phyloP scores from a whole-genome alignment of 1,140 invertebrate species.

The Pseudomyrmex pallidus region DNA sequence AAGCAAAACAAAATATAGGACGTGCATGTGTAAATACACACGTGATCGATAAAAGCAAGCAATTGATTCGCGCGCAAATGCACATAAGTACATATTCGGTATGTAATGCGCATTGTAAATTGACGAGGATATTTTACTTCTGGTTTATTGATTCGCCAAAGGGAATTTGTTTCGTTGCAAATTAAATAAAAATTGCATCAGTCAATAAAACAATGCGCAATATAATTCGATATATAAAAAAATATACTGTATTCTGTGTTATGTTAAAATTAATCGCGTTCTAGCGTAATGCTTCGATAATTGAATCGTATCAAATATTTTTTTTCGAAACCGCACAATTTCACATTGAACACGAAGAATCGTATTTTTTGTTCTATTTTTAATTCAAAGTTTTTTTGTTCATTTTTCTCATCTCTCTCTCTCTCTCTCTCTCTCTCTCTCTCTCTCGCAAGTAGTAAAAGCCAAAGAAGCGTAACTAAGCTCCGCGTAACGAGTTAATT shows the following conservation, averaged over 20 bases:
- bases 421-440: too few species aligned
- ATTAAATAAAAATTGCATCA: slow-evolving; percentile 46
- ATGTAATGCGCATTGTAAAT: slow-evolving; percentile 33
- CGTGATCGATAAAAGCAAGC: slow-evolving; percentile 14
- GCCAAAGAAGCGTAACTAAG: slow-evolving; percentile 49
- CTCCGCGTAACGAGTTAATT: slow-evolving; percentile 56
- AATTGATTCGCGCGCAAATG: slow-evolving; percentile 3
- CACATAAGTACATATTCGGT: background rate
- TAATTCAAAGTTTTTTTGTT: slow-evolving; percentile 11
- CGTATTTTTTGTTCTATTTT: slow-evolving; percentile 20
- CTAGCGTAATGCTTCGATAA: slow-evolving; percentile 4
- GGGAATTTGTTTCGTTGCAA: slow-evolving; percentile 33
- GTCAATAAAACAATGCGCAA: background rate
- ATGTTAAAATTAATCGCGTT: background rate
- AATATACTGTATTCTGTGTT: background rate
- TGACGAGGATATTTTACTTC: slow-evolving; percentile 40
- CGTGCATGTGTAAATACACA: background rate
- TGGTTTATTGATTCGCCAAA: slow-evolving; percentile 48
- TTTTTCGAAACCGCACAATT: slow-evolving; percentile 2
- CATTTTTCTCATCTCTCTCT: background rate
- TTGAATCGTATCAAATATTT: slow-evolving; percentile 33
- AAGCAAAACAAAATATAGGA: background rate
- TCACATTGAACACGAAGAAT: background rate
- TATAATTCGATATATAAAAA: slow-evolving; percentile 34
- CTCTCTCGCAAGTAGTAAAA: background rate